These are phyloP conservation scores for Patella ulyssiponensis DNA, from an alignment of 2,888 invertebrate genomes.

Conservation along the genomic window DNA sequence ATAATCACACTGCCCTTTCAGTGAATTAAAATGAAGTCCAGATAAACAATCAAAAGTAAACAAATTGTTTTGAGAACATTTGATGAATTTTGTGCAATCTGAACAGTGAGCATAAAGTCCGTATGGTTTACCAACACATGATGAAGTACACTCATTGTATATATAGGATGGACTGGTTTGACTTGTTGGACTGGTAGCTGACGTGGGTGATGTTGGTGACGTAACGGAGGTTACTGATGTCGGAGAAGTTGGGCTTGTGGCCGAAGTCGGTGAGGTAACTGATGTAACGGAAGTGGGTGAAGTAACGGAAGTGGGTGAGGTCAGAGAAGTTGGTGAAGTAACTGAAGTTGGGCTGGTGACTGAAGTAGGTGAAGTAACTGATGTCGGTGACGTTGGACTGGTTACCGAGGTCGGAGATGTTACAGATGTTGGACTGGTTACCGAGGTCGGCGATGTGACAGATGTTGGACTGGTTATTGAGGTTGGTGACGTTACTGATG, in stretches of 20 bases:
- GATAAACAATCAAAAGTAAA: neutral
- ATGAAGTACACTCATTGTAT: neutral
- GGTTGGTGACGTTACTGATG: neutral
- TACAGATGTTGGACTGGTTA: neutral
- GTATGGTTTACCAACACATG: neutral
- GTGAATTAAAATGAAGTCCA: neutral
- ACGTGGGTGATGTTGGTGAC: too few species aligned
- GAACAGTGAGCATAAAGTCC: neutral
- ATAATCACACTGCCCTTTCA: neutral
- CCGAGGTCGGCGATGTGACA: neutral
- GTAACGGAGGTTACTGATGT: neutral
- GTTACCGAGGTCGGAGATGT: neutral
- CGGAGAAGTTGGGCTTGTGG: neutral
- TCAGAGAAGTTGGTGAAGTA: neutral
- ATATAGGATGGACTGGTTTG: neutral
- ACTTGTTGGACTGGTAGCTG: neutral
- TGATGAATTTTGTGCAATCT: neutral
- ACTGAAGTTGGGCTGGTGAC: neutral
- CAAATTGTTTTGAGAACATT: neutral
- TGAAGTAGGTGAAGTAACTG: neutral
- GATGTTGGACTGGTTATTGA: neutral
- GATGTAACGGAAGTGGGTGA: neutral
- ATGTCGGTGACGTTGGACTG: neutral
- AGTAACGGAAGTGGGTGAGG: neutral
- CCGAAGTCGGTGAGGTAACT: neutral